phyloP scores from a whole-genome alignment of 2,113 vertebrate genomes.

The Lonchura striata region DNA sequence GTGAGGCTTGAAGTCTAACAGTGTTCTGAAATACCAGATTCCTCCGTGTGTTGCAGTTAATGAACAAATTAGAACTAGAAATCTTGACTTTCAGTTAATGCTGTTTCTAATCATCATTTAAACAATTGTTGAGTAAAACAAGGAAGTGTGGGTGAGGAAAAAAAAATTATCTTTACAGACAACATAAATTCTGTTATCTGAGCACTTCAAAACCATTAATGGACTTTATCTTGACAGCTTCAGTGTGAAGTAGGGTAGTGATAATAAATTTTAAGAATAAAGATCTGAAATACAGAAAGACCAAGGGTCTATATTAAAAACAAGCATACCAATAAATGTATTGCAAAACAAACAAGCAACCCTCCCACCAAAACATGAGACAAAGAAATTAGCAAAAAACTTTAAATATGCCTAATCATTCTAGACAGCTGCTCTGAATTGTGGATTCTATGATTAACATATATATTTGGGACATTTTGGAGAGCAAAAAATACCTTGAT shows the following conservation, averaged over 20 bases:
- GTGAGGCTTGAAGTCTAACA: neutral
- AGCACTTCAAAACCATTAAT: neutral
- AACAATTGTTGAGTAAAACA: neutral
- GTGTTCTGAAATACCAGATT: neutral
- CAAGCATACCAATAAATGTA: neutral
- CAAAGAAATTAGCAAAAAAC: neutral
- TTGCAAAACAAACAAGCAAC: neutral
- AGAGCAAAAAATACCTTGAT: neutral
- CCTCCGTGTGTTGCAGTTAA: neutral
- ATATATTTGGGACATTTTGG: neutral
- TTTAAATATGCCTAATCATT: neutral
- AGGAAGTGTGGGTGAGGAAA: neutral
- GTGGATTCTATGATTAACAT: neutral
- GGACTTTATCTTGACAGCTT: neutral
- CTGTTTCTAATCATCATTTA: neutral
- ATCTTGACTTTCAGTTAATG: neutral
- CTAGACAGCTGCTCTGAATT: neutral
- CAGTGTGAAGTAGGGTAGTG: neutral
- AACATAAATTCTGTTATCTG: neutral
- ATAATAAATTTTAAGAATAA: neutral
- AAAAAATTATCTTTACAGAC: neutral
- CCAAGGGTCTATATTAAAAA: neutral
- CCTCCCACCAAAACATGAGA: fast-evolving
- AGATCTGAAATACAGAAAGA: neutral
- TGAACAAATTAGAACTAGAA: neutral